These are phyloP conservation scores for Scleropages formosus DNA, from an alignment of 2,797 vertebrate genomes.

Conservation along the genomic window DNA sequence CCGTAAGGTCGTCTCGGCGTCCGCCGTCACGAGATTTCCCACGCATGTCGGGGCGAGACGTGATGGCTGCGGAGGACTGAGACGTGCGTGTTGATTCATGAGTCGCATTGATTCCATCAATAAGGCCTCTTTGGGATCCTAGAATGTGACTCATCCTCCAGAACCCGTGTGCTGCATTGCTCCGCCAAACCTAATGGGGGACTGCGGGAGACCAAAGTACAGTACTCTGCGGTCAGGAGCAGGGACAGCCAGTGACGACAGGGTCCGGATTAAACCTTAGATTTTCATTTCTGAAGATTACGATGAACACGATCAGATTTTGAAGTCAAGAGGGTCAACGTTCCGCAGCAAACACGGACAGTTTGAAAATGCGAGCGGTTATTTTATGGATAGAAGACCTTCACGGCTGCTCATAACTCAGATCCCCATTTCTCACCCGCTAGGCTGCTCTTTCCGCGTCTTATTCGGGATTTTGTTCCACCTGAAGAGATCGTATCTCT, in stretches of 20 bases:
- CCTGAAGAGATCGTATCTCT: neutral
- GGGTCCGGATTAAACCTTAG: neutral
- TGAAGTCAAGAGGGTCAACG: neutral
- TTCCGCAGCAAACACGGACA: neutral
- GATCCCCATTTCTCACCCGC: neutral
- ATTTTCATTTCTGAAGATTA: neutral
- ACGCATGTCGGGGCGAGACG: neutral
- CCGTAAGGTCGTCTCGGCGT: neutral
- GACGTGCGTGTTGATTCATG: neutral
- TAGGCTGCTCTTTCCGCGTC: neutral
- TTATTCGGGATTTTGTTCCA: neutral
- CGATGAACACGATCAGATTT: neutral
- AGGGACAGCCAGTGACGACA: neutral
- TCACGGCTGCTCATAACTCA: too few species aligned
- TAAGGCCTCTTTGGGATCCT: neutral
- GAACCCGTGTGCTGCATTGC: too few species aligned
- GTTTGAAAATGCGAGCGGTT: constrained; percentile 11
- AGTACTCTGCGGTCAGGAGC: too few species aligned
- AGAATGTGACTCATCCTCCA: neutral
- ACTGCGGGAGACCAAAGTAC: too few species aligned
- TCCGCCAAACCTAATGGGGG: too few species aligned
- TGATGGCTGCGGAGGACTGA: too few species aligned
- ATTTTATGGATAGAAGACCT: neutral
- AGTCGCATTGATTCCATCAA: too few species aligned
- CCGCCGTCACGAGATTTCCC: neutral